Evolutionary conservation across 2,888 invertebrate genomes (phyloP), one percentile per base, ranked within the genome.

Genomic region (Drosophila buzzatii): DNA sequence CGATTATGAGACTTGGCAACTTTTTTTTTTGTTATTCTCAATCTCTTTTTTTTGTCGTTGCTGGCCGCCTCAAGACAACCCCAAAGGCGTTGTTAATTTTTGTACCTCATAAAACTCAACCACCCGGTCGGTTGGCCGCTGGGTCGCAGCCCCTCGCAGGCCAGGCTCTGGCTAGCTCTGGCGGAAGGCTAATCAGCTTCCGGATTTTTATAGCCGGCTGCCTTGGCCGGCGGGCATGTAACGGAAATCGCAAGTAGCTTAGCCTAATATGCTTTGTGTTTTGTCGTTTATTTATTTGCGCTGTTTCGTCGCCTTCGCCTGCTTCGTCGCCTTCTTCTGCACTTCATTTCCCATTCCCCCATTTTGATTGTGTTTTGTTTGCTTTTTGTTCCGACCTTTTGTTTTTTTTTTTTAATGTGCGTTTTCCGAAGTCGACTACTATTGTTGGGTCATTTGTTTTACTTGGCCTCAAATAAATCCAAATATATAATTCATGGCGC

Each of bases 221-320:
- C 27, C 49, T 49, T 31, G 49, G 49, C 78, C 62, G 64, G 41
- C 75, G 81, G 85, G 62, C 86, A 69, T 85, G 82, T 87, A 75
- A 85, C 82, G 89, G 86, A 85, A 88, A 88, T 86, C 89, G 82
- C 86, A 88, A 86, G 89, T 84, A 86, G 86, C 89, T 86, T 86
- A 88, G 80, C 89, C 86, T 86, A 86, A 86, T 86, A 88, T 84
- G 89, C 89, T 84, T 86, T 86, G 84, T 88, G 86, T 88, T 85
- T 75, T 78, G 74, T 76, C 82, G 77, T 86, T 86, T 85, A 85
- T 85, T 85, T 86, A 88, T 88, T 86, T 83, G 81, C 77, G 78
- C 82, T 73, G 70, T 82, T 85, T 85, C 85, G 68, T 58, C 71
- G 76, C 73, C 35, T 14, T 35, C 85, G 70, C 60, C 71, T 79